Evolutionary conservation across 2,113 vertebrate genomes (phyloP).

Genomic region (Tinamus guttatus): DNA sequence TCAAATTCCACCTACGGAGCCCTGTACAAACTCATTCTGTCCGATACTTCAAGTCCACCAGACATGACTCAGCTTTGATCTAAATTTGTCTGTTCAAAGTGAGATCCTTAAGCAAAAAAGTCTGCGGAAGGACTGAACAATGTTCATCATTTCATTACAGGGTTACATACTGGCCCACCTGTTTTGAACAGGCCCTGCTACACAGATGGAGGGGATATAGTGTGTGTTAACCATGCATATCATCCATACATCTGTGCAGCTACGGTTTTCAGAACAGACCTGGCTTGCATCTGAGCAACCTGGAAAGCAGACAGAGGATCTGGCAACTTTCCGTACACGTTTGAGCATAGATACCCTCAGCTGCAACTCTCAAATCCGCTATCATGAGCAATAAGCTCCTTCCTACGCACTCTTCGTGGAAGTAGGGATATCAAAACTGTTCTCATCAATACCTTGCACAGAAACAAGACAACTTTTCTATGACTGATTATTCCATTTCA

Average conservation of each 20-base stretch:
- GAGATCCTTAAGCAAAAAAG: background rate
- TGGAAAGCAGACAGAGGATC: background rate
- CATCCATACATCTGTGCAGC: background rate
- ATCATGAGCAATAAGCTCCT: background rate
- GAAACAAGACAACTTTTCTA: background rate
- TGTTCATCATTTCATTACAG: background rate
- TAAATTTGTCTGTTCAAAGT: background rate
- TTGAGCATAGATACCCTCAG: background rate
- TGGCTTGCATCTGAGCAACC: background rate
- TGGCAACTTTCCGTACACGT: background rate
- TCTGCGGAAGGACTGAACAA: background rate
- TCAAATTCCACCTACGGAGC: background rate
- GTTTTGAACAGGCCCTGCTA: background rate
- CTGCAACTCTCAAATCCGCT: background rate
- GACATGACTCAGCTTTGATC: background rate
- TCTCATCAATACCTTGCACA: background rate
- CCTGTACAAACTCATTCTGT: background rate
- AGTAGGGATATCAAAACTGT: background rate
- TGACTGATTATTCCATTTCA: background rate
- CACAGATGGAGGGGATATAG: background rate
- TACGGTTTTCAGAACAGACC: background rate
- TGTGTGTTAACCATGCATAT: background rate
- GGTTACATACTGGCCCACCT: background rate
- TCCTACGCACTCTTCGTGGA: background rate
- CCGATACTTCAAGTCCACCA: background rate